These are phyloP conservation scores for Drosophila subquinaria DNA, from an alignment of 2,888 invertebrate genomes.

Conservation along the genomic window DNA sequence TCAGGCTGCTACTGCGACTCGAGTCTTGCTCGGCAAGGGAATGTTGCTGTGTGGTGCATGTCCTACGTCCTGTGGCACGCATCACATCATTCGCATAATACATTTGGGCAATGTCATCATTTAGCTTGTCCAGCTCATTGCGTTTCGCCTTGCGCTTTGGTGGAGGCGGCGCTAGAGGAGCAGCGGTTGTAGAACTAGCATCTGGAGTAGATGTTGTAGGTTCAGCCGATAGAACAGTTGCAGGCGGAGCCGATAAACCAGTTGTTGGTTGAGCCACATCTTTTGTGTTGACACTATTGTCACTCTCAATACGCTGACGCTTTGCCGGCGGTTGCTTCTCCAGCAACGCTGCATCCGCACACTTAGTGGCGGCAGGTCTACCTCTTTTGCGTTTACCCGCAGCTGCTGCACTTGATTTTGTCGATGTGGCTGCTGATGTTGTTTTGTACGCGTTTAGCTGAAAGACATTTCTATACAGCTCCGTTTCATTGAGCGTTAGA, in stretches of 20 bases:
- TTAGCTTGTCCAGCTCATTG: conserved; percentile 87
- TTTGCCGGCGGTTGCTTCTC: neutral
- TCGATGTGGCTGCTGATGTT: neutral
- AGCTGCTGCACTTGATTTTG: neutral
- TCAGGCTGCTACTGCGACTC: conserved; percentile 71
- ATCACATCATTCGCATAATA: conserved; percentile 88
- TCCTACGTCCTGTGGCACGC: conserved; percentile 87
- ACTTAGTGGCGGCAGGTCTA: neutral
- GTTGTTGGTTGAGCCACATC: neutral
- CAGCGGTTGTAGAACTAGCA: neutral
- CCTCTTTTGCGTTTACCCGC: conserved; percentile 43
- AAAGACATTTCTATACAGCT: conserved; percentile 56
- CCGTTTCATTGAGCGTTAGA: conserved; percentile 76
- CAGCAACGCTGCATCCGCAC: neutral
- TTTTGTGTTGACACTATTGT: neutral
- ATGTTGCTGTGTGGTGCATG: conserved; percentile 86
- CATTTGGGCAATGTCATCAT: conserved; percentile 89
- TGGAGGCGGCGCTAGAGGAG: neutral
- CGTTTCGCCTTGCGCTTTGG: conserved; percentile 85
- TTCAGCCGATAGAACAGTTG: too few relatives aligned
- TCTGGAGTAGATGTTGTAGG: neutral
- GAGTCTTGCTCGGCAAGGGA: neutral
- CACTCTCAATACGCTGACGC: neutral
- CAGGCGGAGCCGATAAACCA: neutral
- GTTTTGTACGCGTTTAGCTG: conserved; percentile 21